These are phyloP conservation scores for Calidris pugnax DNA, from an alignment of 2,113 vertebrate species.

Conservation along the genomic window DNA sequence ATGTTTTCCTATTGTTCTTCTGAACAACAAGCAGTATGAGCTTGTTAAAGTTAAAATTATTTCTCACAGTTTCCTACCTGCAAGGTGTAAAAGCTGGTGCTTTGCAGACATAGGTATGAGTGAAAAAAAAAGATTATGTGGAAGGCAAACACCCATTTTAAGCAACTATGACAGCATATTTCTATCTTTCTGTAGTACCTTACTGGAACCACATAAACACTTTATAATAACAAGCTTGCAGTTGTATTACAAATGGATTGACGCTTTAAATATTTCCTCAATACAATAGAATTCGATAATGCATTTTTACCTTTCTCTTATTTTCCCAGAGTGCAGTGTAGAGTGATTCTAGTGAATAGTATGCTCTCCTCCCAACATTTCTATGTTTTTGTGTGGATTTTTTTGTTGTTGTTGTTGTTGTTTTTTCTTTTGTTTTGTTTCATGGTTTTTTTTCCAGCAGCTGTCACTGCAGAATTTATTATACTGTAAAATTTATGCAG, in stretches of 20 bases:
- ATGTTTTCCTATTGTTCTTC: not conserved
- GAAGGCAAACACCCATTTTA: not conserved
- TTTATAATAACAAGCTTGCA: not conserved
- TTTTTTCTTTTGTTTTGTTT: not conserved
- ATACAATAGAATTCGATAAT: not conserved
- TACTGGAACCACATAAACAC: not conserved
- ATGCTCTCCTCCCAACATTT: not conserved
- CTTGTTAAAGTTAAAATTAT: not conserved
- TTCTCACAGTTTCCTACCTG: not conserved
- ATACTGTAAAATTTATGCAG: not conserved
- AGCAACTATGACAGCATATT: not conserved
- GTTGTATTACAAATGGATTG: not conserved
- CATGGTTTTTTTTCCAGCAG: not conserved
- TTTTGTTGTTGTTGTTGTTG: not conserved
- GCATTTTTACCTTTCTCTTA: not conserved
- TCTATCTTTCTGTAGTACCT: not conserved
- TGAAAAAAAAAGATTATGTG: not conserved
- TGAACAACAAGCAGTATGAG: not conserved
- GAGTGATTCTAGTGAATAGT: not conserved
- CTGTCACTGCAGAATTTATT: not conserved
- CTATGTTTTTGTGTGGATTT: not conserved
- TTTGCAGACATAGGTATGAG: not conserved
- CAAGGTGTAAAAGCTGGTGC: not conserved
- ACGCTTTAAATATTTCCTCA: not conserved
- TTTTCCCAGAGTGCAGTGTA: not conserved